phyloP scores from a whole-genome alignment of 2,113 vertebrate species.

The Lepidothrix coronata region DNA sequence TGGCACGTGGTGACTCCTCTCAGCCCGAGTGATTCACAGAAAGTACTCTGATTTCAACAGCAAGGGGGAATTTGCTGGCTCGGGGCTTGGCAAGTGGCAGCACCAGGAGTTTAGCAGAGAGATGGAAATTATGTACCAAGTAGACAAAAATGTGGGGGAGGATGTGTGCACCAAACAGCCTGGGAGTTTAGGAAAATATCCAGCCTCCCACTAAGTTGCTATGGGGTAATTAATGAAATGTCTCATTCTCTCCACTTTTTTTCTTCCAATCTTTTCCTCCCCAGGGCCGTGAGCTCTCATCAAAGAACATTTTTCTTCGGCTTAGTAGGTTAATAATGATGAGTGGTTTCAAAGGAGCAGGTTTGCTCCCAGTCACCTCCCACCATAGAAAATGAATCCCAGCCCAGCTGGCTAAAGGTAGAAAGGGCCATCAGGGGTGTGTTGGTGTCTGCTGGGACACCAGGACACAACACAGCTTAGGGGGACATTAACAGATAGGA shows the following conservation, averaged over 20 bases:
- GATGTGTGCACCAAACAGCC: conserved; percentile 22
- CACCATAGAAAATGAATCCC: background rate
- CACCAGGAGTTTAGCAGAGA: background rate
- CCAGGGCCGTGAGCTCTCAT: conserved; percentile 11
- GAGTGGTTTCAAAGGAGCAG: background rate
- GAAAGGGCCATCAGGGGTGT: background rate
- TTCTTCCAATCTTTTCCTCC: conserved; percentile 10
- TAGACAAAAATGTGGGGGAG: conserved; percentile 36
- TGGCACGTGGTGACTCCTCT: background rate
- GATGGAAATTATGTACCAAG: conserved; percentile 41
- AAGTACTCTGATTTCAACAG: background rate
- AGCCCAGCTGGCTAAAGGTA: background rate
- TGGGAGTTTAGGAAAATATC: conserved; percentile 47
- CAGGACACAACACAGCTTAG: background rate
- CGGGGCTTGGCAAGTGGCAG: background rate
- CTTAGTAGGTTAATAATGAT: background rate
- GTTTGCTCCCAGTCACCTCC: background rate
- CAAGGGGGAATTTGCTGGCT: background rate
- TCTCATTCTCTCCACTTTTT: conserved; percentile 34
- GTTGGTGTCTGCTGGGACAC: background rate
- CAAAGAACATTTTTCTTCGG: background rate
- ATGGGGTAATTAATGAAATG: conserved; percentile 28
- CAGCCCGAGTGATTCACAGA: conserved; percentile 8
- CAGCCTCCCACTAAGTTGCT: conserved; percentile 45
- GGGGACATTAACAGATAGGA: background rate